phyloP scores from a whole-genome alignment of 1,140 invertebrate species.

The Potamilus streckersoni region DNA sequence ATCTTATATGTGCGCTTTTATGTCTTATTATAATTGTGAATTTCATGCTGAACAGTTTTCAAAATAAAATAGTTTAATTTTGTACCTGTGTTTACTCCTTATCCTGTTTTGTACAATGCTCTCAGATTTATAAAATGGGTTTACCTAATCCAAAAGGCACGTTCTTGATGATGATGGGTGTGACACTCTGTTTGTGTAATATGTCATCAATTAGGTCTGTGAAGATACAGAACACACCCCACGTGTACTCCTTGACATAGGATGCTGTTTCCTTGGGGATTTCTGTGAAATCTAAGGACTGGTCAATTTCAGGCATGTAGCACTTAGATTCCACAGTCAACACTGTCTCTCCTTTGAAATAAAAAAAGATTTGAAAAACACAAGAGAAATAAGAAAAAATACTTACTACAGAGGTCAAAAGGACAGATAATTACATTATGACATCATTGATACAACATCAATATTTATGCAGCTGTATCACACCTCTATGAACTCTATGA shows the following conservation, averaged over 20 bases:
- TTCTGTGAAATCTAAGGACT: slow-evolving; percentile 16
- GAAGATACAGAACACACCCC: slow-evolving; percentile 51
- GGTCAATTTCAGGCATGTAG: slow-evolving; percentile 39
- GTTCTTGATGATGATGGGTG: slow-evolving; percentile 32
- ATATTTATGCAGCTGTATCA: too few species aligned
- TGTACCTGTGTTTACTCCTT: too few species aligned
- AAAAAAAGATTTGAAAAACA: slow-evolving; percentile 3
- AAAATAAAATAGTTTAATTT: too few species aligned
- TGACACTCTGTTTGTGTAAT: slow-evolving; percentile 34
- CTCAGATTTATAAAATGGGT: not conserved
- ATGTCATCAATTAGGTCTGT: slow-evolving; percentile 51
- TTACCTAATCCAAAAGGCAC: slow-evolving; percentile 39
- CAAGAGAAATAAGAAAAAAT: not conserved
- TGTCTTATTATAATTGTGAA: too few species aligned
- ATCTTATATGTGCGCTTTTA: too few species aligned
- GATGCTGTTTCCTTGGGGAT: slow-evolving; percentile 33
- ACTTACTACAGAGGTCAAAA: not conserved
- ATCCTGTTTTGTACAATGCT: too few species aligned
- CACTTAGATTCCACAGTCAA: slow-evolving; percentile 48
- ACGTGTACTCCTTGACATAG: slow-evolving; percentile 51
- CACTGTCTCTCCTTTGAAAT: slow-evolving; percentile 27
- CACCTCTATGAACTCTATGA: too few species aligned
- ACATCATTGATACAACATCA: too few species aligned
- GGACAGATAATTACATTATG: not conserved
- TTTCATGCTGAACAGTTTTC: too few species aligned